These are phyloP conservation scores for Sebastes trivittatus DNA, from an alignment of 2,797 vertebrate species.

Conservation along the genomic window DNA sequence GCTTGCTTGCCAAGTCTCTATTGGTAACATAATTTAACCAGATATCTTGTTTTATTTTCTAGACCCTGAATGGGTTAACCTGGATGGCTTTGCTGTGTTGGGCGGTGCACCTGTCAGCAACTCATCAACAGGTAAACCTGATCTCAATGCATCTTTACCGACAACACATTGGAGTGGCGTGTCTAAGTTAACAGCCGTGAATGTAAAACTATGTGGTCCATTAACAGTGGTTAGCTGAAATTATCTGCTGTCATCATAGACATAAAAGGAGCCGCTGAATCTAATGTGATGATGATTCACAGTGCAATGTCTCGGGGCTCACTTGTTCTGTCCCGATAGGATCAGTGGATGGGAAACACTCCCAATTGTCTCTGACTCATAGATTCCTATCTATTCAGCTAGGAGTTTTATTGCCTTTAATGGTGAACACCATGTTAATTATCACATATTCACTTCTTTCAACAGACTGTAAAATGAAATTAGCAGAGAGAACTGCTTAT, in stretches of 20 bases:
- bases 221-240: neutral
- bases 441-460: constrained; percentile 26
- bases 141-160: constrained; percentile 26
- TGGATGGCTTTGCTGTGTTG: constrained; percentile 85
- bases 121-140: constrained; percentile 77
- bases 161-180: neutral
- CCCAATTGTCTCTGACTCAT: constrained; percentile 24
- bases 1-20: neutral
- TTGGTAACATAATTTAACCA: neutral
- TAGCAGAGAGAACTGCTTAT: neutral
- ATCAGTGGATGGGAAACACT: constrained; percentile 2
- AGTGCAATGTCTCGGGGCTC: constrained; percentile 1
- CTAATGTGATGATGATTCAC: constrained; percentile 26
- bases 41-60: constrained; percentile 32
- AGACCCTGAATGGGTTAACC: constrained; percentile 84
- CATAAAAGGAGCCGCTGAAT: constrained; percentile 7
- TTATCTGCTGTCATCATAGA: constrained; percentile 19
- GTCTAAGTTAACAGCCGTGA: neutral
- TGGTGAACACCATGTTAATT: neutral
- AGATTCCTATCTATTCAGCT: constrained; percentile 19
- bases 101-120: constrained; percentile 77
- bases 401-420: neutral
- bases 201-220: constrained; percentile 1
- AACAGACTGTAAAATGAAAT: constrained; percentile 19
- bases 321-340: neutral